Base-by-base conservation (phyloP, 2,113 vertebrate genomes). In the Eurystomus gularis region DNA sequence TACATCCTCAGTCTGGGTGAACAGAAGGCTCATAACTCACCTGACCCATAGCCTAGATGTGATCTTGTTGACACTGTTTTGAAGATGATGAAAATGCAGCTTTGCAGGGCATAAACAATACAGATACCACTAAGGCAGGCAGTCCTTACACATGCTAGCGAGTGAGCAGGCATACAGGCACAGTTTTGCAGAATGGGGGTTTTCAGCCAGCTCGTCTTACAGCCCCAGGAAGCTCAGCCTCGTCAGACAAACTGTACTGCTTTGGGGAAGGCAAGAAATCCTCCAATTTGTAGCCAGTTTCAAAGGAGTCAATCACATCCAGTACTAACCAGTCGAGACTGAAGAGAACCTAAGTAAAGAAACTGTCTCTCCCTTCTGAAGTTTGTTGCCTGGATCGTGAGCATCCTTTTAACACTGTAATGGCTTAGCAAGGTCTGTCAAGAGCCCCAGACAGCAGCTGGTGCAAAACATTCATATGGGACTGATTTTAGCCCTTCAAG, bases 161-260 rank as follows among this genome's bases (percentile, higher is more conserved):
- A 87, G 31, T 18, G 24, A 57, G 40, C 23, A 28, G n/a, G 31
- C 23, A 52, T 13, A 75, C 7, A 44, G 42, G 40, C 6, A 44
- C 4, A 13, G 5, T 23, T 71, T 33, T 58, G 21, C 68, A 81
- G 73, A 75, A 26, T 3, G 12, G 11, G 11, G 14, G 33, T 68
- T 51, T 94, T 79, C 60, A 61, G n/a, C 14, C 42, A 64, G 33
- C 66, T 62, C 69, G 72, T 49, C 55, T 80, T 40, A 75, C 37
- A 64, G 57, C 42, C 39, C 37, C 79, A n/a, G 55, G 33, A 84
- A 88, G 61, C n/a, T 7, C 29, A 69, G 29, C 31, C 28, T 35
- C 2, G 1, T 21, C 2, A 0, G 8, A 28, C 2, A 16, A 86
- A 13, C 70, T 18, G 48, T 42, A 55, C n/a, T 60, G 37, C 10